Evolutionary conservation across 2,113 vertebrate species (phyloP), one percentile per base, ranked within the genome.

Genomic region (Gila orcuttii): DNA sequence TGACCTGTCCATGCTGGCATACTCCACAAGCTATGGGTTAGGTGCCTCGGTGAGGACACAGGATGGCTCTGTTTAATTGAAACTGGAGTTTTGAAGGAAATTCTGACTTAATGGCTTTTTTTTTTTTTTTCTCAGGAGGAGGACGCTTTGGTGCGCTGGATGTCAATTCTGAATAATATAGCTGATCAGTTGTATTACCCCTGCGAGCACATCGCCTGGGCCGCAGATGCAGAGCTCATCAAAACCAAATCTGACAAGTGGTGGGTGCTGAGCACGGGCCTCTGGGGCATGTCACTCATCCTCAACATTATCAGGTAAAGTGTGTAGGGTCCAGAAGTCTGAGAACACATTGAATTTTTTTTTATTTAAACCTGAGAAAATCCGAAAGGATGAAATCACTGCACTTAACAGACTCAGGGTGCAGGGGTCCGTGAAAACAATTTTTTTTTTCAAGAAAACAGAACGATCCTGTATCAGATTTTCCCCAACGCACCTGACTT

Each of bases 171-270:
- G 76, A 94, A 82, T 73, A 99, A 99, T 66, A 3, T 95, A 55
- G 96, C 96, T 0, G 97, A 98, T 92, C 98, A 99, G 93, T 94
- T 99, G 1, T 99, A 97, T 93, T 99, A 99, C 88, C 98, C 98
- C 3, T 98, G 97, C 23, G 98, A 99, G 85, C 98, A 99, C 57
- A 0, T 99, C 0, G 98, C 98, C 0, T 99, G 98, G 98, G 98
- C 98, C 0, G 97, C 97, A 0, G 97, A 99, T 0, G 90, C 95
- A 2, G 90, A 93, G 62, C 90, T 99, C 71, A 87, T 98, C 86
- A 92, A 21, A 0, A 86, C 89, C 11, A 88, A 93, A 79, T 95
- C 98, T 3, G 93, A 90, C 64, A 91, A 85, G 66, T 99, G 98
- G 98, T 99, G 97, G 97, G 83, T 92, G 0, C 78, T 96, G 52